Evolutionary conservation across 2,888 invertebrate genomes (phyloP).

Genomic region (Eupithecia vulgata): DNA sequence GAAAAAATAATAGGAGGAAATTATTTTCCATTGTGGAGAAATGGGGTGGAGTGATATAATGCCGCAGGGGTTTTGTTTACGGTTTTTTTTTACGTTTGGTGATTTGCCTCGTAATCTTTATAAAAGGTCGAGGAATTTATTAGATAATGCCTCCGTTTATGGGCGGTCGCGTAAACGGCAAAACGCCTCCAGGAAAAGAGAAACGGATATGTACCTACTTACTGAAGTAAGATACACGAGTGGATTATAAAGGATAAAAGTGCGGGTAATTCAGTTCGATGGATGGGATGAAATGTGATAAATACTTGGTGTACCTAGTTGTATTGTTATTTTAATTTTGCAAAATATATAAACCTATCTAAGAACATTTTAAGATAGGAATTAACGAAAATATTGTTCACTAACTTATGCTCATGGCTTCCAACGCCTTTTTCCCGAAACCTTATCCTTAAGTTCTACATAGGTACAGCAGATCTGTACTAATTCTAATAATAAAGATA

Average conservation of each 20-base stretch:
- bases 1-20: conserved; percentile 43
- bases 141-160: conserved; percentile 6
- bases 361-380: too few species aligned
- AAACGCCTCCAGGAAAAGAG: conserved; percentile 7
- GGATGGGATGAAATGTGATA: neutral
- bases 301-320: neutral
- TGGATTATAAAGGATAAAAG: neutral
- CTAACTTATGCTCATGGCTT: too few species aligned
- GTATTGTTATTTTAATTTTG: neutral
- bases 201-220: neutral
- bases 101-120: conserved; percentile 19
- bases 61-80: conserved; percentile 35
- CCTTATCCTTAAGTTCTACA: too few species aligned
- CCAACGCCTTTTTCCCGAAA: too few species aligned
- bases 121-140: conserved; percentile 12
- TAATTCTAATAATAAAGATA: too few species aligned
- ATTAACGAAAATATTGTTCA: too few species aligned
- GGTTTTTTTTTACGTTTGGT: conserved; percentile 20
- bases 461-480: too few species aligned
- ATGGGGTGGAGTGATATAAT: conserved; percentile 46
- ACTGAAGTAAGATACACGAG: neutral
- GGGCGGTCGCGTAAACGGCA: neutral
- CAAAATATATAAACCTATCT: too few species aligned
- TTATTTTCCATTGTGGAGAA: conserved; percentile 43
- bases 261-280: neutral